Evolutionary conservation across 2,113 vertebrate species (phyloP).

Genomic region (Pelobates fuscus): DNA sequence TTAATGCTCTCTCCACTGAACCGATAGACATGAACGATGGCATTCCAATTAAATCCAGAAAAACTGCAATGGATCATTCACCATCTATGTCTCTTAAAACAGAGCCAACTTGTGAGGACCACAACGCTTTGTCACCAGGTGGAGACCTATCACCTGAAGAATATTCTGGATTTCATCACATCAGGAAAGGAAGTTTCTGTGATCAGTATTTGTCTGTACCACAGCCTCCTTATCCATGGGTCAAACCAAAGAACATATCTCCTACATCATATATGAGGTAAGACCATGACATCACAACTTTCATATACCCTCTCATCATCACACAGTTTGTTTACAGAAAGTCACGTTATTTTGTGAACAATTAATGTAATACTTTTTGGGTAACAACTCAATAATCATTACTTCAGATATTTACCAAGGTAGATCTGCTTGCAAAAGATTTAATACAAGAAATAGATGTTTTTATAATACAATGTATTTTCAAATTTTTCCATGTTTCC

Average conservation of each 20-base stretch:
- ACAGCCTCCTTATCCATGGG: constrained; percentile 87
- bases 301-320: neutral
- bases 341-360: too few species aligned
- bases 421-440: too few species aligned
- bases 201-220: constrained; percentile 92
- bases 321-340: too few species aligned
- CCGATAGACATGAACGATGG: constrained; percentile 85
- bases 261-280: constrained; percentile 85
- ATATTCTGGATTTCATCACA: constrained; percentile 79
- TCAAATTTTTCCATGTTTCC: too few species aligned
- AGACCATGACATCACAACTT: constrained; percentile 43
- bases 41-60: constrained; percentile 88
- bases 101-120: constrained; percentile 81
- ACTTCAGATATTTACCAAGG: too few species aligned
- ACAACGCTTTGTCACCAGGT: constrained; percentile 69
- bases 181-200: constrained; percentile 88
- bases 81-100: constrained; percentile 84
- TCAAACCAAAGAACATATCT: constrained; percentile 82
- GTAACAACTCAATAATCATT: too few species aligned
- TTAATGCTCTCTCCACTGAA: constrained; percentile 94
- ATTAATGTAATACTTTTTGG: too few species aligned
- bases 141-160: constrained; percentile 78
- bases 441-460: too few species aligned
- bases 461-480: too few species aligned
- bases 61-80: constrained; percentile 80